Percentiles rank a stretch among this genome's conserved stretches.
Conservation (phyloP, 1,140 invertebrate genomes). For the Mercenaria mercenaria region DNA sequence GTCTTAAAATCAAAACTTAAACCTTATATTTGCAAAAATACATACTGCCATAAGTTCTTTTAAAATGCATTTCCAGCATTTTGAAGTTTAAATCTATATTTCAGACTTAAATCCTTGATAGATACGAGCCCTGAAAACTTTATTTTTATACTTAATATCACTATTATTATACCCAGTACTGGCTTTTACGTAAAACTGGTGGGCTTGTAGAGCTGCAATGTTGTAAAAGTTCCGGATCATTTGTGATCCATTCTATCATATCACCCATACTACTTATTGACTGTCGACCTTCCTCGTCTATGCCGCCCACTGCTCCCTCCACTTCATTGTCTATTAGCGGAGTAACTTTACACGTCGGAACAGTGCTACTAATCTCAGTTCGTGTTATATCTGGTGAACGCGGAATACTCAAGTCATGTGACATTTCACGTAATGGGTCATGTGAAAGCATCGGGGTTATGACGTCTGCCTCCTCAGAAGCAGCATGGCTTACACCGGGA, state of each 20-base stretch:
- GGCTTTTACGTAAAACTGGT: conserved; percentile 67
- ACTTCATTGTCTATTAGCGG: conserved; percentile 69
- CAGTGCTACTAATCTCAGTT: conserved; percentile 77
- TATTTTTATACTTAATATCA: background rate
- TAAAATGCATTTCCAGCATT: too few relatives aligned
- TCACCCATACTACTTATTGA: conserved; percentile 50
- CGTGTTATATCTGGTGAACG: conserved; percentile 74
- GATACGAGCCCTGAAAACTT: too few relatives aligned
- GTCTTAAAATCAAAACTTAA: too few relatives aligned
- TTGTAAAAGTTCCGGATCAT: conserved; percentile 68
- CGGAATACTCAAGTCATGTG: conserved; percentile 56
- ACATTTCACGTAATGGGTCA: conserved; percentile 42
- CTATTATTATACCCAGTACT: conserved; percentile 69
- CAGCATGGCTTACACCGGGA: conserved; percentile 50
- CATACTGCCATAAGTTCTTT: too few relatives aligned
- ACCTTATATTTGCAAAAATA: too few relatives aligned
- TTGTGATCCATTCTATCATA: conserved; percentile 67
- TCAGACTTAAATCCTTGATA: too few relatives aligned
- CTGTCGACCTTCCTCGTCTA: conserved; percentile 29
- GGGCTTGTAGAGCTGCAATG: conserved; percentile 56
- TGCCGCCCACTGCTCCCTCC: conserved; percentile 26
- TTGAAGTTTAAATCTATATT: too few relatives aligned
- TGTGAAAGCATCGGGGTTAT: conserved; percentile 53
- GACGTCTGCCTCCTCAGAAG: conserved; percentile 49
- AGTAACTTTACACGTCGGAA: conserved; percentile 81